Percentiles rank a stretch among this genome's conserved stretches.
phyloP scores from a whole-genome alignment of 1,140 invertebrate species.

The Lerema accius region DNA sequence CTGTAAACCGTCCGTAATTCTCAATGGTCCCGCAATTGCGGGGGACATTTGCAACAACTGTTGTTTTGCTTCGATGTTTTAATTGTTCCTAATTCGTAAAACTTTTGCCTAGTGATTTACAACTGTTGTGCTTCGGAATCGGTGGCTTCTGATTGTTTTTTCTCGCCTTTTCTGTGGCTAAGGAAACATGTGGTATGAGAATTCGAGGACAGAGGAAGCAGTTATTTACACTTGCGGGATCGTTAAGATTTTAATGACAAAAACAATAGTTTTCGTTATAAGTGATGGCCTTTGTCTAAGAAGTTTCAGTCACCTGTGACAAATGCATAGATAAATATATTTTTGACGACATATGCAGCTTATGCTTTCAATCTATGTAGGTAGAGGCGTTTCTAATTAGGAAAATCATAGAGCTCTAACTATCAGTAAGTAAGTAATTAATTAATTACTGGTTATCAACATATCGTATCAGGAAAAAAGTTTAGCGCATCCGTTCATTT shows the following conservation, averaged over 20 bases:
- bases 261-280: conserved; percentile 41
- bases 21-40: conserved; percentile 76
- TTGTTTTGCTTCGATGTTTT: conserved; percentile 79
- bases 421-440: too few relatives aligned
- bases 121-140: conserved; percentile 63
- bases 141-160: conserved; percentile 51
- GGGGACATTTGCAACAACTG: conserved; percentile 80
- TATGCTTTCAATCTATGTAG: too few relatives aligned
- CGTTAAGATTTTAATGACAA: conserved; percentile 53
- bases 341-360: too few relatives aligned
- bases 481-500: conserved; percentile 16
- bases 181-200: conserved; percentile 52
- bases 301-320: too few relatives aligned
- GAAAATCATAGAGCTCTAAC: background rate
- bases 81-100: conserved; percentile 81
- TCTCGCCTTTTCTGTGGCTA: conserved; percentile 20
- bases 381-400: too few relatives aligned
- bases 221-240: conserved; percentile 58
- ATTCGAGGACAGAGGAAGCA: conserved; percentile 44
- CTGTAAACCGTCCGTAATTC: conserved; percentile 76
- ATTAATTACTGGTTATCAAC: too few relatives aligned
- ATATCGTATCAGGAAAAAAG: conserved; percentile 12
- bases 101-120: conserved; percentile 75
- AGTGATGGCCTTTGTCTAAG: conserved; percentile 14
- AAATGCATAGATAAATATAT: too few relatives aligned